A percentile compares a stretch with the other conserved stretches of the same genome.
Evolutionary conservation across 2,113 vertebrate genomes (phyloP).

Genomic region (Regulus satrapa): DNA sequence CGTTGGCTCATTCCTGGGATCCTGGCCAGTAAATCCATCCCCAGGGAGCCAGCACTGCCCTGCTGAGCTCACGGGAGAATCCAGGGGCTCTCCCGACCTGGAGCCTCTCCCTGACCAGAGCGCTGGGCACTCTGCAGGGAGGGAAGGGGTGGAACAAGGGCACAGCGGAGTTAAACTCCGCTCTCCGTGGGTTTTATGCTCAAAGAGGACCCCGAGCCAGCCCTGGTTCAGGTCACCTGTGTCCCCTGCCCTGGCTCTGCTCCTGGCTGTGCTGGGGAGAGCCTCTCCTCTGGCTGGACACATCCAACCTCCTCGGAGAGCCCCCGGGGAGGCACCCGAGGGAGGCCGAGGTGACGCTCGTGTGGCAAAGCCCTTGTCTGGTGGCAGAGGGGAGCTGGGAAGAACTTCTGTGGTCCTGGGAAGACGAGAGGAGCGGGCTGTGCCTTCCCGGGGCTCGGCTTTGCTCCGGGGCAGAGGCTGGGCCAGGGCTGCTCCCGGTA

Average conservation of each 20-base stretch:
- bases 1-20: background rate
- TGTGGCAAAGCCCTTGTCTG: background rate
- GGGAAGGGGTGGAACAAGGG: background rate
- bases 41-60: background rate
- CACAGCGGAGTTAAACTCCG: rapidly evolving
- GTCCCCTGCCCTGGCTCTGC: background rate
- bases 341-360: no score
- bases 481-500: background rate
- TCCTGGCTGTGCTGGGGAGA: no score
- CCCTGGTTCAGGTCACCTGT: rapidly evolving
- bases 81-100: background rate
- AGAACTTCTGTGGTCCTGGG: background rate
- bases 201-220: background rate
- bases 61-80: background rate
- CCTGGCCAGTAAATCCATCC: background rate
- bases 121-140: background rate
- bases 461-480: background rate
- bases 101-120: background rate
- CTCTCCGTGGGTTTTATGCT: rapidly evolving
- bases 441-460: background rate
- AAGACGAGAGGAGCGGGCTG: rapidly evolving
- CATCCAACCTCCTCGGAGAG: rapidly evolving
- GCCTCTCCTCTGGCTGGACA: background rate
- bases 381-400: background rate
- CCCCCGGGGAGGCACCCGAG: no score